phyloP scores from a whole-genome alignment of 2,797 vertebrate species.

The Acanthurus lineatus region DNA sequence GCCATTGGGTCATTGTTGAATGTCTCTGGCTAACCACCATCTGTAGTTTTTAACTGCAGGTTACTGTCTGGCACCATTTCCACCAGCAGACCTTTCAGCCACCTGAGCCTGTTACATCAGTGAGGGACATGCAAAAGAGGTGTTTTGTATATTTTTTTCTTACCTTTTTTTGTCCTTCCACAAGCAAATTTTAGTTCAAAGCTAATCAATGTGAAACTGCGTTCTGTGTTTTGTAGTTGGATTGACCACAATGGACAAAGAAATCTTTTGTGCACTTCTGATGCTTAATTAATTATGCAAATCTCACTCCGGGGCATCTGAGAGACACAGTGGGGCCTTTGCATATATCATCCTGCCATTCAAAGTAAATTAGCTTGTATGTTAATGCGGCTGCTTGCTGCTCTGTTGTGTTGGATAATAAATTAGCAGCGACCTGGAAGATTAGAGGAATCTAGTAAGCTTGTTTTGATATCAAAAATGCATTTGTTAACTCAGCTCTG shows the following conservation, averaged over 20 bases:
- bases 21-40: too few species aligned
- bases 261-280: constrained; percentile 1
- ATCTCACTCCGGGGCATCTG: neutral
- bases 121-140: too few species aligned
- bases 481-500: neutral
- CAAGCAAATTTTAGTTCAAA: too few species aligned
- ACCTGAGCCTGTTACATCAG: too few species aligned
- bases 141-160: too few species aligned
- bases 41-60: too few species aligned
- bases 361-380: constrained; percentile 13
- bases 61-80: too few species aligned
- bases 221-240: neutral
- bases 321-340: neutral
- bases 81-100: too few species aligned
- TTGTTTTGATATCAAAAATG: neutral
- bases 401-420: neutral
- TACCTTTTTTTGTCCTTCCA: too few species aligned
- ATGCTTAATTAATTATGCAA: constrained; percentile 14
- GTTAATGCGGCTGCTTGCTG: constrained; percentile 19
- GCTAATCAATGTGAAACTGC: neutral
- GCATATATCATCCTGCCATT: constrained; percentile 8
- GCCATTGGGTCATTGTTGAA: too few species aligned
- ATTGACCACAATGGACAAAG: neutral
- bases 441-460: neutral
- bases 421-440: neutral